phyloP scores from a whole-genome alignment of 2,888 invertebrate genomes.

The Drosophila colorata region DNA sequence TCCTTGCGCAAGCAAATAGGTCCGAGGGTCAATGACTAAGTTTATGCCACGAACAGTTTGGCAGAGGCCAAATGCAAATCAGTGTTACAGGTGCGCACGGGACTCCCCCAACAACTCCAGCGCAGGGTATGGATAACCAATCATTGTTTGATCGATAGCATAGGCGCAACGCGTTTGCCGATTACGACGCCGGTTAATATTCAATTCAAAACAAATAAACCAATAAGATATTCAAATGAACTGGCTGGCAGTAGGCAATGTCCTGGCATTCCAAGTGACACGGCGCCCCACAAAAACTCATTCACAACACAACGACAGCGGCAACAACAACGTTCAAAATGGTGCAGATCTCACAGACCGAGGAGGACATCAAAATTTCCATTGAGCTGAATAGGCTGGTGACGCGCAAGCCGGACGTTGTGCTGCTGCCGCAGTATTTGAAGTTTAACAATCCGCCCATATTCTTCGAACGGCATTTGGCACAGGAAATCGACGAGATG shows the following conservation, averaged over 20 bases:
- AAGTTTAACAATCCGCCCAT: slow-evolving; percentile 85
- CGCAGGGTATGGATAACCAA: slow-evolving; percentile 60
- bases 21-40: slow-evolving; percentile 67
- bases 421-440: slow-evolving; percentile 82
- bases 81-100: slow-evolving; percentile 54
- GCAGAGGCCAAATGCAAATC: slow-evolving; percentile 32
- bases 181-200: slow-evolving; percentile 70
- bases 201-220: slow-evolving; percentile 69
- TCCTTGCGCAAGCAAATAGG: slow-evolving; percentile 45
- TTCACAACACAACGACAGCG: slow-evolving; percentile 49
- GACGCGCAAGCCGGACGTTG: slow-evolving; percentile 83
- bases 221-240: slow-evolving; percentile 62
- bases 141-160: slow-evolving; percentile 74
- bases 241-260: slow-evolving; percentile 44
- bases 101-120: slow-evolving; percentile 15
- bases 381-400: slow-evolving; percentile 83
- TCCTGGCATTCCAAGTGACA: slow-evolving; percentile 39
- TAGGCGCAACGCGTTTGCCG: slow-evolving; percentile 46
- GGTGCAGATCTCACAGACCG: slow-evolving; percentile 84
- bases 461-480: slow-evolving; percentile 84
- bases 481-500: slow-evolving; percentile 83
- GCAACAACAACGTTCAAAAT: slow-evolving; percentile 54
- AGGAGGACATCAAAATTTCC: slow-evolving; percentile 84
- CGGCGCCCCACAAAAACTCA: slow-evolving; percentile 26
- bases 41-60: slow-evolving; percentile 32